Conservation (phyloP, 2,797 vertebrate species). For the Danio aesculapii region DNA sequence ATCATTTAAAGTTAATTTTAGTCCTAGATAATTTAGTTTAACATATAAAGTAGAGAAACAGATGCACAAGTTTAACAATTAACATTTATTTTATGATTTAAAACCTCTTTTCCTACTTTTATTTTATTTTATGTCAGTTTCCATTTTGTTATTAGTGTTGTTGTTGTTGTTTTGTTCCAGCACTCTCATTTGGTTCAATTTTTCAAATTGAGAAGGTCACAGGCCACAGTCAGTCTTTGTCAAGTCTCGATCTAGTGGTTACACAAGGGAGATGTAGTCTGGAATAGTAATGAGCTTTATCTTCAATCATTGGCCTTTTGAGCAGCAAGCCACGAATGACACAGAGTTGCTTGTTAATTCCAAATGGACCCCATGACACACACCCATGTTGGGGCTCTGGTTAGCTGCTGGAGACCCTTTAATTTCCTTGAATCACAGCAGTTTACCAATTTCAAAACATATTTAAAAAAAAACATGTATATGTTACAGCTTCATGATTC, state of each 20-base stretch:
- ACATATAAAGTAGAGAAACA: no score
- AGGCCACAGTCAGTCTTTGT: conserved; percentile 38
- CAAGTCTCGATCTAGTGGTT: conserved; percentile 17
- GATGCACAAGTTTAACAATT: no score
- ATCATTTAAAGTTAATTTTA: no score
- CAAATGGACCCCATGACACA: conserved; percentile 33
- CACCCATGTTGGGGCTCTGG: conserved; percentile 36
- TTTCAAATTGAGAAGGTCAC: conserved; percentile 36
- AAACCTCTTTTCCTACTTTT: no score
- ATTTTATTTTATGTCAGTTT: no score
- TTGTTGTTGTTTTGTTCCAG: no score
- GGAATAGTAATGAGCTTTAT: conserved; percentile 47
- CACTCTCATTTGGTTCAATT: background rate
- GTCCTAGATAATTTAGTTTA: no score
- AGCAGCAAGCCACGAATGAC: conserved; percentile 39
- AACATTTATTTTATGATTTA: no score
- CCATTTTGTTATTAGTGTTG: no score
- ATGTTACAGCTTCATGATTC: no score
- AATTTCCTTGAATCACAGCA: conserved; percentile 25
- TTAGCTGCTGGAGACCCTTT: conserved; percentile 9
- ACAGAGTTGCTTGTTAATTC: conserved; percentile 45
- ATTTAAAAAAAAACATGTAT: no score
- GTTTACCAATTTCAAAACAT: no score
- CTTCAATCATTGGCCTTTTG: conserved; percentile 32
- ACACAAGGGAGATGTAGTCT: conserved; percentile 40